Percentiles rank a stretch among this genome's conserved stretches.
Conservation (phyloP, 2,113 vertebrate genomes). For the Cariama cristata region DNA sequence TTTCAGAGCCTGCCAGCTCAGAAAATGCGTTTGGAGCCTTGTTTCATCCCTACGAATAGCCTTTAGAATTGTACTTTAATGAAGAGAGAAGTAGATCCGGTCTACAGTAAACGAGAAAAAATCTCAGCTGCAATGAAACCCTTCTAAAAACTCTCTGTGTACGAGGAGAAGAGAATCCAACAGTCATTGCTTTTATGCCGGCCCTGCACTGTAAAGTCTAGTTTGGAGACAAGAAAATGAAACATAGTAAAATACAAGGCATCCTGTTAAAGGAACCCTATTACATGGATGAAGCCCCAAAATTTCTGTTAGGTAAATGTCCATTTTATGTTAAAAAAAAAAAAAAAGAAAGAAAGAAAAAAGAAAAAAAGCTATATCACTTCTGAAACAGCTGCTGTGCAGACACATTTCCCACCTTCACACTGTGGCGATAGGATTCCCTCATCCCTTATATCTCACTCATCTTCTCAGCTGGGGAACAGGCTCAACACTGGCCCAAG, state of each 20-base stretch:
- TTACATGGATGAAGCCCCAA: background rate
- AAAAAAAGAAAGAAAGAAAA: background rate
- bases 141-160: background rate
- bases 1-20: background rate
- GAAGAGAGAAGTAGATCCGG: background rate
- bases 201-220: background rate
- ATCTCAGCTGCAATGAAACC: background rate
- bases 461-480: background rate
- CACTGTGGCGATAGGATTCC: background rate
- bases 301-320: background rate
- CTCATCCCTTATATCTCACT: background rate
- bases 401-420: background rate
- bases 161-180: background rate
- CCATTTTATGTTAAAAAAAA: background rate
- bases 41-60: background rate
- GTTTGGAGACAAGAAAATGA: background rate
- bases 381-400: background rate
- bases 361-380: background rate
- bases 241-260: background rate
- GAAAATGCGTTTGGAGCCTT: background rate
- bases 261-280: background rate
- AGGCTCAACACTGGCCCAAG: background rate
- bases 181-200: background rate
- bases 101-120: background rate
- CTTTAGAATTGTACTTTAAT: background rate